Percentiles rank a stretch among this genome's conserved stretches.
Evolutionary conservation across 2,888 invertebrate genomes (phyloP).

Genomic region (Lasioglossum calceatum): DNA sequence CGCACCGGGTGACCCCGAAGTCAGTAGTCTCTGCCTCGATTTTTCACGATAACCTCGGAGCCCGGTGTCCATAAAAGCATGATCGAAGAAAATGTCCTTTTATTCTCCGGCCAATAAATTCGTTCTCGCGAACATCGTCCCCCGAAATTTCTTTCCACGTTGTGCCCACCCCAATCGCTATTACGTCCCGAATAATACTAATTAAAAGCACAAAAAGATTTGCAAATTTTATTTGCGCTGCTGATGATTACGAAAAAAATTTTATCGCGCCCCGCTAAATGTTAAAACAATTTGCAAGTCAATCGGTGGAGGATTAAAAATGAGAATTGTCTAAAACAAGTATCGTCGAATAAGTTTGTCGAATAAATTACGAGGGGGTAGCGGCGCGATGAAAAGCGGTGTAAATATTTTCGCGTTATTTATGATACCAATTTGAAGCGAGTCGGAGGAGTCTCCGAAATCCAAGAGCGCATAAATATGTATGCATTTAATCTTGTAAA

Average conservation of each 20-base stretch:
- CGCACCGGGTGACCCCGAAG: slow-evolving; percentile 67
- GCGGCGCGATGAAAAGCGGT: not conserved
- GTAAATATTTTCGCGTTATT: not conserved
- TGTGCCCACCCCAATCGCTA: not conserved
- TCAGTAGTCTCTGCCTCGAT: slow-evolving; percentile 66
- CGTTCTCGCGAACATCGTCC: not conserved
- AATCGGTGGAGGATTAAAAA: not conserved
- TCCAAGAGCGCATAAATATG: slow-evolving; percentile 9
- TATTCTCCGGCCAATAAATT: not conserved
- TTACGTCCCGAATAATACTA: not conserved
- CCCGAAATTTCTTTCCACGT: not conserved
- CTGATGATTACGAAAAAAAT: too few species aligned
- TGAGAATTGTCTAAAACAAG: not conserved
- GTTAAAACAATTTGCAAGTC: not conserved
- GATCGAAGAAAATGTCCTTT: slow-evolving; percentile 40
- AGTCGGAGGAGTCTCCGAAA: not conserved
- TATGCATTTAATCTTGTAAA: slow-evolving; percentile 1
- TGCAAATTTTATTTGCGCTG: too few species aligned
- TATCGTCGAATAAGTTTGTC: not conserved
- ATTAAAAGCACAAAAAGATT: not conserved
- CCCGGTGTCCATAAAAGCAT: slow-evolving; percentile 34
- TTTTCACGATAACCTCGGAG: slow-evolving; percentile 57
- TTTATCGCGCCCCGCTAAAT: not conserved
- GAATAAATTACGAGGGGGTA: not conserved
- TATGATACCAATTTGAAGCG: not conserved